Conservation (phyloP, 53 echinoderm and acorn worm species). For the Holothuria leucospilota region DNA sequence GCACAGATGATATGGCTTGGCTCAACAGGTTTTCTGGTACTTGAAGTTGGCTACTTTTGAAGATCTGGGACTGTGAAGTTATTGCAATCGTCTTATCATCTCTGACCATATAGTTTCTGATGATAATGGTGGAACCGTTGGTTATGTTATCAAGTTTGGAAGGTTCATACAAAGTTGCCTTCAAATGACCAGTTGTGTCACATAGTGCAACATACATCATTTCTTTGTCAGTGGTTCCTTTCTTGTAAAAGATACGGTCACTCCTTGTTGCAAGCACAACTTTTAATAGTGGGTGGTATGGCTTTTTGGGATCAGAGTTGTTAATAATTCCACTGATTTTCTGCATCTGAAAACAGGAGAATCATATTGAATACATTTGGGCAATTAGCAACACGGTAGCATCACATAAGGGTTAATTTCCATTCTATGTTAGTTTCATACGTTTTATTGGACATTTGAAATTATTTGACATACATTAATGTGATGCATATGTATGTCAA, state of each 20-base stretch:
- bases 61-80: slow-evolving; percentile 9
- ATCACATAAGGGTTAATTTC: too few species aligned
- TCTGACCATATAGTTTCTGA: slow-evolving; percentile 18
- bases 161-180: slow-evolving; percentile 14
- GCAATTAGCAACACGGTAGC: too few species aligned
- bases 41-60: slow-evolving; percentile 36
- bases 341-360: slow-evolving; percentile 14
- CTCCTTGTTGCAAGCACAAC: slow-evolving; percentile 1
- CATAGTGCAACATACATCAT: slow-evolving; percentile 23
- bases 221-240: slow-evolving; percentile 1
- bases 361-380: too few species aligned
- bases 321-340: not conserved
- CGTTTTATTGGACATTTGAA: too few species aligned
- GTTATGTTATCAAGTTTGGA: not conserved
- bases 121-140: slow-evolving; percentile 8
- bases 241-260: slow-evolving; percentile 2
- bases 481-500: too few species aligned
- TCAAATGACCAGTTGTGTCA: too few species aligned
- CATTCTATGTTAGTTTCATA: too few species aligned
- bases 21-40: not conserved
- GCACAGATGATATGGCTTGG: slow-evolving; percentile 1
- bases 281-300: slow-evolving; percentile 21
- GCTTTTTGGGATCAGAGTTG: not conserved
- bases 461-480: too few species aligned
- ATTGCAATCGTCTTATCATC: slow-evolving; percentile 1